Evolutionary conservation across 2,888 invertebrate genomes (phyloP).

Genomic region (Eugnorisma glareosa): DNA sequence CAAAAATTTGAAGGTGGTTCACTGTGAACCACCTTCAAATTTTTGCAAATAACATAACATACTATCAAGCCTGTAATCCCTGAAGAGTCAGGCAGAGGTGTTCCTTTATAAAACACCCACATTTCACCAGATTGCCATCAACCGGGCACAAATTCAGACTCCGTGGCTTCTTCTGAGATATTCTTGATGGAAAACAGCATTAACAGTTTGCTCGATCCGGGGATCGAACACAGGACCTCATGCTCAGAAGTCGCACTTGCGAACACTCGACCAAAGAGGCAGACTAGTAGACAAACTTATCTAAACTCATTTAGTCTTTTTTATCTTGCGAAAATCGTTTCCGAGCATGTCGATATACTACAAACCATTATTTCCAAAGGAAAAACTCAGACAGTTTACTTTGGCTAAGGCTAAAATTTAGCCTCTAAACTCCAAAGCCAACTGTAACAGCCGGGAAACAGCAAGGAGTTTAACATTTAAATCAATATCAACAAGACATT

Average conservation of each 20-base stretch:
- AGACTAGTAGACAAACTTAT: background rate
- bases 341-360: background rate
- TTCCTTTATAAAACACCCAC: background rate
- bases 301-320: background rate
- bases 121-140: background rate
- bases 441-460: conserved; percentile 27
- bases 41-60: no score
- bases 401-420: background rate
- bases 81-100: no score
- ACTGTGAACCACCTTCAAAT: no score
- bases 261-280: background rate
- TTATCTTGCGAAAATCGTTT: background rate
- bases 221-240: background rate
- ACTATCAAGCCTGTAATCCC: no score
- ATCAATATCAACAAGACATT: conserved; percentile 42
- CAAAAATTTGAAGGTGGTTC: no score
- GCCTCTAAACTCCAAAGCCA: conserved; percentile 14
- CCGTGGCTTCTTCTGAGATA: background rate
- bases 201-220: background rate
- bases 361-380: conserved; percentile 13
- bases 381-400: background rate
- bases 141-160: background rate
- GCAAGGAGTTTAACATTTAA: conserved; percentile 33
- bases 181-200: background rate
- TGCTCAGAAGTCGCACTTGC: background rate